Percentiles rank a stretch among this genome's conserved stretches.
Conservation (phyloP, 2,797 vertebrate species). For the Spheniscus humboldti region DNA sequence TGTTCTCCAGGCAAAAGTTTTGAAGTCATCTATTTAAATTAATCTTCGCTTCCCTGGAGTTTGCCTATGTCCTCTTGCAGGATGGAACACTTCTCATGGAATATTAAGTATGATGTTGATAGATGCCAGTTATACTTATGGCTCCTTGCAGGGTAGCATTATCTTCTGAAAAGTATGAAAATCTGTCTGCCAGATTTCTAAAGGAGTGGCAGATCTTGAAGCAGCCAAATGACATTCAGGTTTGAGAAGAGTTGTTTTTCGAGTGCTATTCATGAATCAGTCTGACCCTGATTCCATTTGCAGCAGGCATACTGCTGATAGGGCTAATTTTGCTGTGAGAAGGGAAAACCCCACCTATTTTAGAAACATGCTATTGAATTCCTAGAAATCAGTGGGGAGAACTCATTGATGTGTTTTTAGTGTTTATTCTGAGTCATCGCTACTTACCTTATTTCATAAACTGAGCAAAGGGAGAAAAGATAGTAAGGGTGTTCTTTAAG, state of each 20-base stretch:
- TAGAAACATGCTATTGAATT: background rate
- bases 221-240: background rate
- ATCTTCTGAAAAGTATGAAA: background rate
- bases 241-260: background rate
- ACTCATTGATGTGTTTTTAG: background rate
- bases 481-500: background rate
- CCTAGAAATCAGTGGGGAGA: background rate
- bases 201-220: background rate
- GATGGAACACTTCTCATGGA: background rate
- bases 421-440: background rate
- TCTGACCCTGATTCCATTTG: background rate
- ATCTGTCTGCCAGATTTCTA: background rate
- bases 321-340: background rate
- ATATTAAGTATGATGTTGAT: slow-evolving; percentile 4
- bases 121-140: background rate
- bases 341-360: background rate
- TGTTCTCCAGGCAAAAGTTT: slow-evolving; percentile 15
- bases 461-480: background rate
- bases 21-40: slow-evolving; percentile 33
- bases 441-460: background rate
- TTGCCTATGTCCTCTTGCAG: background rate
- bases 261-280: background rate
- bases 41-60: background rate
- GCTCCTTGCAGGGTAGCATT: background rate
- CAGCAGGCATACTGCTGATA: background rate